Conservation (phyloP, 2,888 invertebrate species). For the Cistogaster globosa region DNA sequence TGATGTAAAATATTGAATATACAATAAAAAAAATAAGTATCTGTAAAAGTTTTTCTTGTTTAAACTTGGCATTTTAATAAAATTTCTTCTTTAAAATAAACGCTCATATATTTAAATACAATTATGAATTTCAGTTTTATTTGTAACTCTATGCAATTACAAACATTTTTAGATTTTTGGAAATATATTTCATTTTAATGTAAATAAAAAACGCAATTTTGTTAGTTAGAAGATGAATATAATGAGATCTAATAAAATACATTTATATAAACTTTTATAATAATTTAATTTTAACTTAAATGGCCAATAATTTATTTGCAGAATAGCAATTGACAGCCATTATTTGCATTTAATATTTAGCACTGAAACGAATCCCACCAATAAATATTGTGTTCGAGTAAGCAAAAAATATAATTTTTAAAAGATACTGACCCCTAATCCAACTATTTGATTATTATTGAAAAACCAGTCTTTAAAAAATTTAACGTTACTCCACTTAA, state of each 20-base stretch:
- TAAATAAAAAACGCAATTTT: slow-evolving; percentile 2
- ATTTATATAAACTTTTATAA: slow-evolving; percentile 30
- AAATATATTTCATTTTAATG: slow-evolving; percentile 1
- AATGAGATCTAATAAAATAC: not conserved
- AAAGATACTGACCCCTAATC: not conserved
- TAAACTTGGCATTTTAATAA: too few relatives aligned
- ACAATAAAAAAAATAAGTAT: too few relatives aligned
- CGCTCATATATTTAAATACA: not conserved
- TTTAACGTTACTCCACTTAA: too few relatives aligned
- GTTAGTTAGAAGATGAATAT: not conserved
- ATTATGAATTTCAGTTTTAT: slow-evolving; percentile 26
- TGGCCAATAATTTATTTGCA: slow-evolving; percentile 25
- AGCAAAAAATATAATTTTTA: not conserved
- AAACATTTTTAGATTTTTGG: not conserved
- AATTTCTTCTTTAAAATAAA: too few relatives aligned
- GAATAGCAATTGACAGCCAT: slow-evolving; percentile 27
- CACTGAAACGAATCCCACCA: slow-evolving; percentile 1
- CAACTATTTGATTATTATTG: too few relatives aligned
- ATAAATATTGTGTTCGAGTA: not conserved
- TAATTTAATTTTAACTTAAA: slow-evolving; percentile 37
- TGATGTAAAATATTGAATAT: too few relatives aligned
- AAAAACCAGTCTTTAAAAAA: too few relatives aligned
- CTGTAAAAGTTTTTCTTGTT: too few relatives aligned
- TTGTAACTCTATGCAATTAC: not conserved
- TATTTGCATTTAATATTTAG: slow-evolving; percentile 11